These are phyloP conservation scores for Bovichtus diacanthus DNA, from an alignment of 2,797 vertebrate genomes.

Conservation along the genomic window DNA sequence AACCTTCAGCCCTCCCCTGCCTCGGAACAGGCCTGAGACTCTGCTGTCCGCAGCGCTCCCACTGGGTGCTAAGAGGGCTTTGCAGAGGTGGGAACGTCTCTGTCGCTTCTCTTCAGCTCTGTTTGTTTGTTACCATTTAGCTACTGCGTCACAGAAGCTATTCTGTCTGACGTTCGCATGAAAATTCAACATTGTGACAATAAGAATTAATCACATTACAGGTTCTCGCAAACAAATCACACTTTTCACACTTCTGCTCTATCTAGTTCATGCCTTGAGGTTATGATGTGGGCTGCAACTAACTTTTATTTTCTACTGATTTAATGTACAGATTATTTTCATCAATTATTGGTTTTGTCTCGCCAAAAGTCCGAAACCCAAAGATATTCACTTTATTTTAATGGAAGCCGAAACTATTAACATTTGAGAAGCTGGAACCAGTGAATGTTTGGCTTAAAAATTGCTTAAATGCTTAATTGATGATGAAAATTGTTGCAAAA, in stretches of 20 bases:
- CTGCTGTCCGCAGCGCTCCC: constrained; percentile 71
- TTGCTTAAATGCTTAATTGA: neutral
- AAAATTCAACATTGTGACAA: neutral
- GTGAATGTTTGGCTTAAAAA: neutral
- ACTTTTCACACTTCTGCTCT: neutral
- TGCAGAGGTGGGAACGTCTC: constrained; percentile 79
- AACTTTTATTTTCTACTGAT: neutral
- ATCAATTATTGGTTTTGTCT: neutral
- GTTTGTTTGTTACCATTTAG: constrained; percentile 3
- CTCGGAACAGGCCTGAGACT: constrained; percentile 5
- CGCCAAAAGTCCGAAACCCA: neutral
- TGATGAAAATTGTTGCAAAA: neutral
- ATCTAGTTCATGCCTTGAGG: neutral
- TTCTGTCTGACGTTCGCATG: neutral
- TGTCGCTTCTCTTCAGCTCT: constrained; percentile 46
- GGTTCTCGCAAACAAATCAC: neutral
- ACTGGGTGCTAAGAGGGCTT: constrained; percentile 74
- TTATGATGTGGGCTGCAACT: neutral
- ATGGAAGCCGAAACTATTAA: neutral
- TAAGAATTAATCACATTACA: neutral
- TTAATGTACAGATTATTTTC: neutral
- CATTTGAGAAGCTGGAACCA: no score
- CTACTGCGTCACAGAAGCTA: neutral
- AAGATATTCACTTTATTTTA: neutral
- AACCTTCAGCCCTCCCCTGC: constrained; percentile 16